Percentiles rank a stretch among this genome's conserved stretches.
phyloP scores from a whole-genome alignment of 1,140 invertebrate genomes.

The Atta cephalotes region DNA sequence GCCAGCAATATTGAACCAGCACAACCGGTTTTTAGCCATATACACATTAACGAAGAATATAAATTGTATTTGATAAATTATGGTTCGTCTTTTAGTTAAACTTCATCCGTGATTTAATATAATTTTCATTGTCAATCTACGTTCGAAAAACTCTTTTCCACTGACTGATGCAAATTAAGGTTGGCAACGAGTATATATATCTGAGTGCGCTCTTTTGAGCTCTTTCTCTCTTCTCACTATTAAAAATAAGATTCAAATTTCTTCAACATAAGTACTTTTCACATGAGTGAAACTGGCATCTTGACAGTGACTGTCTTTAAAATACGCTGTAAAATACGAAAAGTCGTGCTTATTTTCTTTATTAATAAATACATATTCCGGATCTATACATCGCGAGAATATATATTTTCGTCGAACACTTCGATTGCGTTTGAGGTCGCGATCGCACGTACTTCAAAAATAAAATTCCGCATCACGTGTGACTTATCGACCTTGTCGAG shows the following conservation, averaged over 20 bases:
- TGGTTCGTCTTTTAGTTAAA: neutral
- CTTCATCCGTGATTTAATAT: neutral
- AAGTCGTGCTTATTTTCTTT: neutral
- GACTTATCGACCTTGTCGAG: neutral
- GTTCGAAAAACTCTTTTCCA: neutral
- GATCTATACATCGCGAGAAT: constrained; percentile 7
- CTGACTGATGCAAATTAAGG: neutral
- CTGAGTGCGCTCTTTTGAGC: neutral
- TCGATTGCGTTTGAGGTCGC: neutral
- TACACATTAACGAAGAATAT: neutral
- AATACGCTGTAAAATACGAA: neutral
- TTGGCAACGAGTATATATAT: neutral
- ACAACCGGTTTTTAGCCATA: neutral
- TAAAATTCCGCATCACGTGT: constrained; percentile 5
- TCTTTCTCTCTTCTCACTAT: constrained; percentile 1
- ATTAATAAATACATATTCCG: constrained; percentile 22
- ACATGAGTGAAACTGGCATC: constrained; percentile 2
- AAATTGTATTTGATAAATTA: neutral
- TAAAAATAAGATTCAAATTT: constrained; percentile 3
- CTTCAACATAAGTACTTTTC: neutral
- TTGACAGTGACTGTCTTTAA: constrained; percentile 10
- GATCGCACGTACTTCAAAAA: neutral
- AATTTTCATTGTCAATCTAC: neutral
- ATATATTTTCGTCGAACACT: constrained; percentile 4
- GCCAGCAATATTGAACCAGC: neutral